Base-by-base conservation (phyloP, 2,113 vertebrate species). In the Nothobranchius kuhntae region DNA sequence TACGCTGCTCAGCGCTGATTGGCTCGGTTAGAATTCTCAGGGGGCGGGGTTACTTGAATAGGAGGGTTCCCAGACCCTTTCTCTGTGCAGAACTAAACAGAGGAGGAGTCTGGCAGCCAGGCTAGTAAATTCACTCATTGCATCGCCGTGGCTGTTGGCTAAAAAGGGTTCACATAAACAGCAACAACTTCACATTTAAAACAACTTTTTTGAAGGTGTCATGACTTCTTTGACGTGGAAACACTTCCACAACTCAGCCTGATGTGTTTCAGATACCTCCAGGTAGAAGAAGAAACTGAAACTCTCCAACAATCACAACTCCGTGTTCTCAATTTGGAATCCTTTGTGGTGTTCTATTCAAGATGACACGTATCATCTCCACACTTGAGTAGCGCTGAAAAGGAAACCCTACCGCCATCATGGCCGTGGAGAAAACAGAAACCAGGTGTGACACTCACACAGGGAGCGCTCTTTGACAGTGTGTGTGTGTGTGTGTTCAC, bases 271-370 rank as follows among this genome's bases (percentile, higher is more conserved):
- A 82, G 83, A 80, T 75, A 56, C 30, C 46, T 59, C 60, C 55
- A 59, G 38, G 47, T 57, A 75, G 14, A 70, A 71, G 54, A 63
- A 64, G 61, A 61, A 89, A 91, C 77, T 88, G 84, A 84, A 81
- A 71, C 60, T 77, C 58, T 63, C 67, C 74, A 71, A 46, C 65
- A 46, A 46, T 57, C 24, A 1, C 77, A 56, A 42, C 81, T 71
- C 51, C 15, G 9, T 73, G 62, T 69, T 85, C 71, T 75, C 59
- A 79, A 75, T 77, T 83, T 83, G 54, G 78, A 87, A 83, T 78
- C 80, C 87, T 88, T 92, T 91, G 89, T 90, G 71, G 61, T 40
- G 24, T 56, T 88, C 88, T 90, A 89, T 92, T 93, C 91, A 91
- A 63, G 53, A 82, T 67, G 84, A 87, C 88, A 91, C 89, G 88